A percentile compares a stretch with the other conserved stretches of the same genome.
phyloP scores from a whole-genome alignment of 2,797 vertebrate genomes.

The Falco cherrug region DNA sequence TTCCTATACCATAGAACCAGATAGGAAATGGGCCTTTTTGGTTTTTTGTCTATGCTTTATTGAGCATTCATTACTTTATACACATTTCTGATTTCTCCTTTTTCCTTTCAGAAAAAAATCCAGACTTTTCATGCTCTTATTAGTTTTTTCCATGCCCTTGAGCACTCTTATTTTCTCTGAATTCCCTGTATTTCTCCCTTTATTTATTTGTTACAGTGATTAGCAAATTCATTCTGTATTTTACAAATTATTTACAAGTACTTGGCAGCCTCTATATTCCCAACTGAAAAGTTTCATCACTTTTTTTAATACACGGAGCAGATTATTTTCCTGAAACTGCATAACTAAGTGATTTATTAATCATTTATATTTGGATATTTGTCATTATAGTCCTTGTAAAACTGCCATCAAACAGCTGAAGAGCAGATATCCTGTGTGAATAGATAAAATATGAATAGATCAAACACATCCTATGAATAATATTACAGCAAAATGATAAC shows the following conservation, averaged over 20 bases:
- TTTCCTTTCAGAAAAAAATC: not conserved
- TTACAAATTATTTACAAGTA: not conserved
- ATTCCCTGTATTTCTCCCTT: not conserved
- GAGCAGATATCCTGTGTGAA: not conserved
- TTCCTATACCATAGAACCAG: not conserved
- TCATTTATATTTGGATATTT: conserved; percentile 4
- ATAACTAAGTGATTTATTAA: conserved; percentile 4
- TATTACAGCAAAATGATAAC: not conserved
- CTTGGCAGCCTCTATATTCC: not conserved
- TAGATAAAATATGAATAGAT: conserved; percentile 8
- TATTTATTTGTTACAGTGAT: not conserved
- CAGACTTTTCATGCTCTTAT: not conserved
- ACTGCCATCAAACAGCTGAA: not conserved
- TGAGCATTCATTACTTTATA: not conserved
- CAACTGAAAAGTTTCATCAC: not conserved
- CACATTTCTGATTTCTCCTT: not conserved
- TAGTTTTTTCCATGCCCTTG: not conserved
- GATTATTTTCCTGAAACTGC: not conserved
- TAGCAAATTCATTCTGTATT: not conserved
- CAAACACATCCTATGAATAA: not conserved
- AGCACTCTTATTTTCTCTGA: not conserved
- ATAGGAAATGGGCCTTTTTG: rapidly evolving
- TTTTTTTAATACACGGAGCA: not conserved
- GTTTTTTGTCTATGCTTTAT: not conserved
- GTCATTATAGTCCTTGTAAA: not conserved